phyloP scores from a whole-genome alignment of 2,113 vertebrate species.

The Micromys minutus region DNA sequence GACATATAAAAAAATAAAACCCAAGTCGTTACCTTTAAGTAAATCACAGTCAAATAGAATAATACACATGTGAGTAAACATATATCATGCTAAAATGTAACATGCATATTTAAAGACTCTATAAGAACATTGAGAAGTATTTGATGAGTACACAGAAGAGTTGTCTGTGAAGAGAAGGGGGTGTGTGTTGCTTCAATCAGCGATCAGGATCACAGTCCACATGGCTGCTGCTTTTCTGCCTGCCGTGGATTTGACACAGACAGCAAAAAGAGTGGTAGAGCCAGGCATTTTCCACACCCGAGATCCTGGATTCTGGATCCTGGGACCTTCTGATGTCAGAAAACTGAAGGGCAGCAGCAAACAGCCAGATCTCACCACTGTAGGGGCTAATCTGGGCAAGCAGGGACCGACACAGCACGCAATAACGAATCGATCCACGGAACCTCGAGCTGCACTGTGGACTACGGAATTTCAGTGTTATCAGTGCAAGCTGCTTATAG shows the following conservation, averaged over 20 bases:
- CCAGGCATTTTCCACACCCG: neutral
- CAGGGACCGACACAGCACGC: neutral
- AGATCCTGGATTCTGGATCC: neutral
- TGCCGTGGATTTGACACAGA: neutral
- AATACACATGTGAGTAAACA: neutral
- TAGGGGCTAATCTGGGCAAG: too few relatives aligned
- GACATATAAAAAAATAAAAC: neutral
- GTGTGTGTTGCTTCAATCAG: neutral
- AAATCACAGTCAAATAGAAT: neutral
- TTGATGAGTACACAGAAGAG: neutral
- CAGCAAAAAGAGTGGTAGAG: neutral
- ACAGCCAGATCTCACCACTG: too few relatives aligned
- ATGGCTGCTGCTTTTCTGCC: neutral
- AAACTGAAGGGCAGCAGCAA: neutral
- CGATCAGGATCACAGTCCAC: neutral
- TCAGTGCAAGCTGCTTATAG: neutral
- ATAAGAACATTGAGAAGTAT: neutral
- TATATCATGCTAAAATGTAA: neutral
- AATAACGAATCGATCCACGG: neutral
- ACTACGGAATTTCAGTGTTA: neutral
- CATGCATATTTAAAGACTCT: neutral
- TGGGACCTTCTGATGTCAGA: neutral
- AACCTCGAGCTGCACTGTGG: neutral
- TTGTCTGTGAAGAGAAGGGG: neutral
- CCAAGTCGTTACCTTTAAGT: neutral